Percentiles rank a stretch among this genome's conserved stretches.
phyloP scores from a whole-genome alignment of 2,888 invertebrate genomes.

The Pseudanteris insignis region DNA sequence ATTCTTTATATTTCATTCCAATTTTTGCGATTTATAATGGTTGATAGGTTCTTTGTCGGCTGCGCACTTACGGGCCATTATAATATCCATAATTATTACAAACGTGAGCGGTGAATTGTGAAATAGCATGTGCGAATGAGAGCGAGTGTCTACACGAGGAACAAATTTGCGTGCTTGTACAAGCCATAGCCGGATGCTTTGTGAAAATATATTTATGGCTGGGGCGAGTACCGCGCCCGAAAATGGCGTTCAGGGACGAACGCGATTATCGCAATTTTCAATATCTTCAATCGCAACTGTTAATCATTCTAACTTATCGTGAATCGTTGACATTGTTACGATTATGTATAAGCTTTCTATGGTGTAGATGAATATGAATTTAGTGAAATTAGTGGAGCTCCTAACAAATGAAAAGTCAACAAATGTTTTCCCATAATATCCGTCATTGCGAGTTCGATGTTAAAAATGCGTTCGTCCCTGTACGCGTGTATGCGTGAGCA shows the following conservation, averaged over 20 bases:
- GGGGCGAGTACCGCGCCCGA: too few relatives aligned
- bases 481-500: constrained; percentile 39
- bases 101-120: constrained; percentile 31
- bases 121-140: constrained; percentile 14
- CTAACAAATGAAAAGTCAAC: too few relatives aligned
- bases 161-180: constrained; percentile 36
- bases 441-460: not conserved
- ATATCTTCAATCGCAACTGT: too few relatives aligned
- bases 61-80: constrained; percentile 42
- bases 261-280: constrained; percentile 18
- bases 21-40: constrained; percentile 41
- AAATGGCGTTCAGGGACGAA: constrained; percentile 25
- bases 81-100: constrained; percentile 39
- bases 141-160: constrained; percentile 22
- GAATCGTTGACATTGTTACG: too few relatives aligned
- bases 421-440: too few relatives aligned
- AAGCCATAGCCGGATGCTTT: constrained; percentile 39
- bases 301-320: too few relatives aligned
- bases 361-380: too few relatives aligned
- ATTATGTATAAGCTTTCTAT: too few relatives aligned
- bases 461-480: constrained; percentile 14
- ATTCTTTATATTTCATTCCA: too few relatives aligned
- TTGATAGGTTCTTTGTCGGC: constrained; percentile 43
- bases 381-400: too few relatives aligned
- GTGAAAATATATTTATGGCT: constrained; percentile 41